Evolutionary conservation across 92 coral and sea anemone species (phyloP).

Genomic region (Nematostella vectensis): DNA sequence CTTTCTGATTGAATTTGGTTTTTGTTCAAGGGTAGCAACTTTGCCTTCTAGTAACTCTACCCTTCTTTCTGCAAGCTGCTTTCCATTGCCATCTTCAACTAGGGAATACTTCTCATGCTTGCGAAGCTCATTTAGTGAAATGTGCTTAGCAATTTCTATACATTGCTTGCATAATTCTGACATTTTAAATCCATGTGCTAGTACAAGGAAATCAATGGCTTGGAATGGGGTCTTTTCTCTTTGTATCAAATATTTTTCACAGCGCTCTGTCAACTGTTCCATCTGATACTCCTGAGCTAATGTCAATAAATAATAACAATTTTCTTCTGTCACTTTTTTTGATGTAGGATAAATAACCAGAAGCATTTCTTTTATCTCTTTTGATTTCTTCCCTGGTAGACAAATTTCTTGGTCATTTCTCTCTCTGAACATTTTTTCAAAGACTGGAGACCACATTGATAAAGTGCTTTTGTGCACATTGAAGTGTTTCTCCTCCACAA

Average conservation of each 20-base stretch:
- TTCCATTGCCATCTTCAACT: conserved; percentile 42
- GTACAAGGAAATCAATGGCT: conserved; percentile 57
- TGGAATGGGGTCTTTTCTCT: conserved; percentile 65
- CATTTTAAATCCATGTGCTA: conserved; percentile 46
- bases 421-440: conserved; percentile 68
- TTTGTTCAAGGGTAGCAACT: conserved; percentile 30
- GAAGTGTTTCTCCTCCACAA: conserved; percentile 51
- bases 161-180: conserved; percentile 49
- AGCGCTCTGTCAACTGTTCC: conserved; percentile 72
- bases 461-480: conserved; percentile 66
- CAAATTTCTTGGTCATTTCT: conserved; percentile 42
- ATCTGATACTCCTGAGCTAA: conserved; percentile 72
- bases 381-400: conserved; percentile 49
- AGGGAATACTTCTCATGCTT: conserved; percentile 50
- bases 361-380: conserved; percentile 63
- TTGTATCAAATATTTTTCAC: conserved; percentile 50
- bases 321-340: conserved; percentile 50
- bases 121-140: conserved; percentile 48
- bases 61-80: conserved; percentile 53
- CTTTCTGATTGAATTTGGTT: conserved; percentile 45
- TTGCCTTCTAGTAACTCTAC: conserved; percentile 57
- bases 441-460: conserved; percentile 87
- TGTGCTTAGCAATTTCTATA: conserved; percentile 64
- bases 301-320: conserved; percentile 51
- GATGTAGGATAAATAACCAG: conserved; percentile 65